Evolutionary conservation across 1,140 invertebrate species (phyloP).

Genomic region (Atta cephalotes): DNA sequence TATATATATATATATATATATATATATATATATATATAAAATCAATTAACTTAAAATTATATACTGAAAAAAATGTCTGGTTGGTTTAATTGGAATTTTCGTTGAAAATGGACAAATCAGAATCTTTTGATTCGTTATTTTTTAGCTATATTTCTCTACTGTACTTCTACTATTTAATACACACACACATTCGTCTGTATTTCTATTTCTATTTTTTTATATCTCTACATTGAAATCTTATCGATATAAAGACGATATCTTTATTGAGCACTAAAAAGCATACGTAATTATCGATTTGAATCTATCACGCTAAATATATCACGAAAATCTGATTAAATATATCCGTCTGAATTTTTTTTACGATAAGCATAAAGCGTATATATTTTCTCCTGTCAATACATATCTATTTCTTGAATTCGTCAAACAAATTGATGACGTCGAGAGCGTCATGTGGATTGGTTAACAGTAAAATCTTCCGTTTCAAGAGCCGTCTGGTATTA

Average conservation of each 20-base stretch:
- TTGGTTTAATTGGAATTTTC: too few species aligned
- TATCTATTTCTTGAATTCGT: background rate
- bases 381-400: slow-evolving; percentile 16
- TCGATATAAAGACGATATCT: background rate
- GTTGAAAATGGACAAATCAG: too few species aligned
- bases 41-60: too few species aligned
- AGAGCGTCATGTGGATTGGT: background rate
- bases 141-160: too few species aligned
- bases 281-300: slow-evolving; percentile 7
- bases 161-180: background rate
- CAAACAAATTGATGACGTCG: background rate
- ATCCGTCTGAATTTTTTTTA: background rate
- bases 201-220: background rate
- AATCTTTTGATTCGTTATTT: too few species aligned
- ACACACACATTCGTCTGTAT: background rate
- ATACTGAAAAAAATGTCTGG: too few species aligned
- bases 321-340: slow-evolving; percentile 4
- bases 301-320: slow-evolving; percentile 18
- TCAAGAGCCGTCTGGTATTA: background rate
- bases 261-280: background rate
- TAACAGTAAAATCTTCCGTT: background rate
- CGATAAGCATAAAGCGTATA: slow-evolving; percentile 25
- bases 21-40: too few species aligned
- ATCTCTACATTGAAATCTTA: background rate
- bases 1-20: too few species aligned